These are phyloP conservation scores for Brachyistius frenatus DNA, from an alignment of 2,113 vertebrate genomes.

Conservation along the genomic window DNA sequence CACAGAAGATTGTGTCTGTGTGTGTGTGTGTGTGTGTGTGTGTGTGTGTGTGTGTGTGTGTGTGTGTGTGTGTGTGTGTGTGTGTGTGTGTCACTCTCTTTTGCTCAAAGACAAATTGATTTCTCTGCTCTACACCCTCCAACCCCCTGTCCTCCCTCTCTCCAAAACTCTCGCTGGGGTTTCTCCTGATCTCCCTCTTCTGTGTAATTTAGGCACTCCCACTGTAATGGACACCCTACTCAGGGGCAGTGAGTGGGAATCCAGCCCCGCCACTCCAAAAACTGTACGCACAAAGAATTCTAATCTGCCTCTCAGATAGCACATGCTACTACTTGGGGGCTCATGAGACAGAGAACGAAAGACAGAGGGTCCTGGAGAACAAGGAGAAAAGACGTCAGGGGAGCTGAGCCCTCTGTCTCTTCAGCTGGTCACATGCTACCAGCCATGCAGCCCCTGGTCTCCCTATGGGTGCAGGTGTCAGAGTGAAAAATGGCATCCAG, in stretches of 20 bases:
- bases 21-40: no score
- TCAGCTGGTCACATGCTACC: conserved; percentile 40
- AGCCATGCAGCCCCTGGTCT: conserved; percentile 15
- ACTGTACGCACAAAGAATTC: conserved; percentile 45
- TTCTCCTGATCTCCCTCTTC: conserved; percentile 62
- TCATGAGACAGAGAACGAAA: conserved; percentile 12
- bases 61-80: conserved; percentile 21
- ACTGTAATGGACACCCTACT: conserved; percentile 72
- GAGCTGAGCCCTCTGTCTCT: conserved; percentile 13
- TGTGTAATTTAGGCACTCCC: conserved; percentile 67
- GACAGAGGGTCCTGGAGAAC: conserved; percentile 11
- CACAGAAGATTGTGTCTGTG: neutral
- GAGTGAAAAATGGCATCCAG: conserved; percentile 43
- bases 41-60: conserved; percentile 14
- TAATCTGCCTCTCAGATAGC: conserved; percentile 40
- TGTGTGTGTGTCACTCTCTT: conserved; percentile 21
- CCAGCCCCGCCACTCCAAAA: conserved; percentile 34
- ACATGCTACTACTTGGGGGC: neutral
- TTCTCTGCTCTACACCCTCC: conserved; percentile 31
- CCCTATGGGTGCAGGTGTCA: conserved; percentile 34
- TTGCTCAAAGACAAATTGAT: conserved; percentile 46
- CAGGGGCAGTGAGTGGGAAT: conserved; percentile 50
- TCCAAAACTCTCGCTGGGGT: conserved; percentile 47
- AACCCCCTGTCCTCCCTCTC: neutral
- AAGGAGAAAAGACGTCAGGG: neutral